Percentiles rank a stretch among this genome's conserved stretches.
These are phyloP conservation scores for Raillietiella orientalis DNA, from an alignment of 2,888 invertebrate species.

Conservation along the genomic window DNA sequence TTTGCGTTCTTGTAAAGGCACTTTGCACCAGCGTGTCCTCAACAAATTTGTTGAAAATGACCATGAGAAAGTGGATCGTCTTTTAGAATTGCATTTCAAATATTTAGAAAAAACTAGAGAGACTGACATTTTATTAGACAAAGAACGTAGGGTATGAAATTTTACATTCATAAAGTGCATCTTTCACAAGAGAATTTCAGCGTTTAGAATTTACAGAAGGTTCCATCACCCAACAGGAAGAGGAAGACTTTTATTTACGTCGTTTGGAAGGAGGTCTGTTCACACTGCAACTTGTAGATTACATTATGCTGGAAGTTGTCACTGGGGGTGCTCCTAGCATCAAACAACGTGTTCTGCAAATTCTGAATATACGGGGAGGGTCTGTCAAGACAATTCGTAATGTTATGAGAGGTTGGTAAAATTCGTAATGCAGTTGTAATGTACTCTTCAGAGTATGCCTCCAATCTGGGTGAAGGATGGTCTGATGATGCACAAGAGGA, in stretches of 20 bases:
- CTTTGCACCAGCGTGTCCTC: conserved; percentile 58
- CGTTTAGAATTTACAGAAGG: not conserved
- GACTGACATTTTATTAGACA: conserved; percentile 40
- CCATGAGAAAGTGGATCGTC: conserved; percentile 82
- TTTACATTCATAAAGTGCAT: not conserved
- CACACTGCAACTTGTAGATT: conserved; percentile 74
- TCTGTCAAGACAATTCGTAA: conserved; percentile 71
- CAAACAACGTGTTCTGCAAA: conserved; percentile 58
- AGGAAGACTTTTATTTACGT: conserved; percentile 58
- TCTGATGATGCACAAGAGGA: conserved; percentile 33
- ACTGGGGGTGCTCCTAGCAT: conserved; percentile 20
- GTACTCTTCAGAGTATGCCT: conserved; percentile 42
- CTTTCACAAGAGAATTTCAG: not conserved
- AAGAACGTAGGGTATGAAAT: conserved; percentile 9
- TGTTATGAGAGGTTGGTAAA: conserved; percentile 82
- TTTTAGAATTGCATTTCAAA: conserved; percentile 85
- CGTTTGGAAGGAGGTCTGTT: conserved; percentile 81
- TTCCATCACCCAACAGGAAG: conserved; percentile 16
- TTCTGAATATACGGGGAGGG: conserved; percentile 56
- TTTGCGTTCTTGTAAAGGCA: conserved; percentile 63
- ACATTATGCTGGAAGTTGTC: conserved; percentile 23
- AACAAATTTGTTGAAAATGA: conserved; percentile 94
- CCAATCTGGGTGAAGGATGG: conserved; percentile 68
- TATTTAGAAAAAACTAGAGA: conserved; percentile 72
- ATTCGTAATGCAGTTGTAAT: conserved; percentile 7